These are phyloP conservation scores for Lutjanus erythropterus DNA, from an alignment of 2,113 vertebrate genomes.

Conservation along the genomic window DNA sequence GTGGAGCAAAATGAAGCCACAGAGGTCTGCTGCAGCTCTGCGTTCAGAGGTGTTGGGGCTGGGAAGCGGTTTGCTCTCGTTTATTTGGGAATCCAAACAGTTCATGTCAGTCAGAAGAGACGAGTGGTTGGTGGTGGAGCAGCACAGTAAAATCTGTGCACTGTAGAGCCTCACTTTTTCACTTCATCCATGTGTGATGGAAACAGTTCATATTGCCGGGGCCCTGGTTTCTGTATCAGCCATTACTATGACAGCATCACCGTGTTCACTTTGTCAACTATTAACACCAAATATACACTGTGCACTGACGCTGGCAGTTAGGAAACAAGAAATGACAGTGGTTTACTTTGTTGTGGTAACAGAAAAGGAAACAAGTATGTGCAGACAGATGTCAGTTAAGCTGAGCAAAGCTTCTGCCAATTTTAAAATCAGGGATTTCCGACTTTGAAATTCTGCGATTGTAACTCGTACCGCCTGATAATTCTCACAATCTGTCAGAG, in stretches of 20 bases:
- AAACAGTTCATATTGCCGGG: slow-evolving; percentile 4
- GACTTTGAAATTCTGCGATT: too few species aligned
- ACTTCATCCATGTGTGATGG: neutral
- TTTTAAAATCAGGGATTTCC: neutral
- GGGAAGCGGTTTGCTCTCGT: neutral
- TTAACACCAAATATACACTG: neutral
- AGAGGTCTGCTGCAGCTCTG: slow-evolving; percentile 14
- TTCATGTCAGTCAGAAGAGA: slow-evolving; percentile 1
- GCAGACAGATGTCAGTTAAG: neutral
- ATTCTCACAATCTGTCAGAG: too few species aligned
- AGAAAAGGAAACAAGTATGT: neutral
- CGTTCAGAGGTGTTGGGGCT: neutral
- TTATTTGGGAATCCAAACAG: slow-evolving; percentile 40
- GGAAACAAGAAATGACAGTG: neutral
- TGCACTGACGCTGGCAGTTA: neutral
- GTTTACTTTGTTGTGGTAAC: neutral
- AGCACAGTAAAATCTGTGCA: neutral
- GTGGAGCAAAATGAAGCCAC: slow-evolving; percentile 20
- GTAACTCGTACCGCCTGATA: too few species aligned
- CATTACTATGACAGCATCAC: neutral
- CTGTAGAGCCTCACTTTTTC: neutral
- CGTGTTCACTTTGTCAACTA: neutral
- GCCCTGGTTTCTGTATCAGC: slow-evolving; percentile 23
- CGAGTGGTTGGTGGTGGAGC: neutral
- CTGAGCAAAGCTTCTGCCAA: neutral